phyloP scores from a whole-genome alignment of 64 coral and sea anemone genomes.

The Orbicella faveolata region DNA sequence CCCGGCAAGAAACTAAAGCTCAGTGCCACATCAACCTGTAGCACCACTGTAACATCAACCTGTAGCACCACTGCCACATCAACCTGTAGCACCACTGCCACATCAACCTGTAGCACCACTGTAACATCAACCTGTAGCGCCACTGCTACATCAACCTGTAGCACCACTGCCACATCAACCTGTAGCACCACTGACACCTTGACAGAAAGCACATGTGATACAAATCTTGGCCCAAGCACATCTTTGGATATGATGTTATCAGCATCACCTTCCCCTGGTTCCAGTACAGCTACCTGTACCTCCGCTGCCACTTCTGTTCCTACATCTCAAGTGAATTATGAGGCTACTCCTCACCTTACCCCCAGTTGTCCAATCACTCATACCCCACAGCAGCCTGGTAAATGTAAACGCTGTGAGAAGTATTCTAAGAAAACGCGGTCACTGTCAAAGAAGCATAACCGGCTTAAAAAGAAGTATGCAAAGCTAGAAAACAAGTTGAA shows the following conservation, averaged over 20 bases:
- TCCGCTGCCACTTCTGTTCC: not conserved
- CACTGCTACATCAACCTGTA: too few species aligned
- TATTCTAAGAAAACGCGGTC: not conserved
- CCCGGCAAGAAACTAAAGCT: conserved; percentile 3
- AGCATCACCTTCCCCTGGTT: conserved; percentile 15
- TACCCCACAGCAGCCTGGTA: conserved; percentile 15
- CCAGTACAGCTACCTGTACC: conserved; percentile 19
- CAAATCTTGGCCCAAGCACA: not conserved
- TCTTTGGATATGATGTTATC: conserved; percentile 13
- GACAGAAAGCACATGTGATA: not conserved
- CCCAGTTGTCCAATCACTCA: not conserved
- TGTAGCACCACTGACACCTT: not conserved
- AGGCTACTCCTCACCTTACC: conserved; percentile 1
- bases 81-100: not conserved
- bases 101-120: not conserved
- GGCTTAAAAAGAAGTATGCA: not conserved
- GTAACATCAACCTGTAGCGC: too few species aligned
- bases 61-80: too few species aligned
- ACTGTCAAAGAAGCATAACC: not conserved
- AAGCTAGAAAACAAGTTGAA: conserved; percentile 19
- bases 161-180: not conserved
- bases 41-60: too few species aligned
- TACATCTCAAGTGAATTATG: not conserved
- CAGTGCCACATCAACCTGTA: not conserved
- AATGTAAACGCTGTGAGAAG: conserved; percentile 14